Conservation (phyloP, 2,113 vertebrate species). For the Sinocyclocheilus grahami region DNA sequence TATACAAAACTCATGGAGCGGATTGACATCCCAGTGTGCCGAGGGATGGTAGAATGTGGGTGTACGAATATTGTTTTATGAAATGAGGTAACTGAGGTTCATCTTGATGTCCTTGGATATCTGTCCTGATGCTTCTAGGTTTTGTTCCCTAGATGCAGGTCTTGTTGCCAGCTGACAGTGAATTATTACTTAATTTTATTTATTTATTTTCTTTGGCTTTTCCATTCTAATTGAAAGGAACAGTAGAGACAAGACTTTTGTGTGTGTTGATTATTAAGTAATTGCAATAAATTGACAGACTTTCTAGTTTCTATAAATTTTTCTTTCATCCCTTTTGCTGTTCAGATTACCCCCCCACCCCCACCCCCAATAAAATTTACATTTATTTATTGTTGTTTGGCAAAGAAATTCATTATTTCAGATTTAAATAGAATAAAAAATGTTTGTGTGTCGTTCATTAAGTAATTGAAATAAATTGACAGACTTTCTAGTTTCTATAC, state of each 20-base stretch:
- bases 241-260: neutral
- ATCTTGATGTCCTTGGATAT: neutral
- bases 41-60: neutral
- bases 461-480: too few relatives aligned
- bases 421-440: too few relatives aligned
- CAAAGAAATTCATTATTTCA: too few relatives aligned
- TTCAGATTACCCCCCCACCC: too few relatives aligned
- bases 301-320: too few relatives aligned
- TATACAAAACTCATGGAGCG: neutral
- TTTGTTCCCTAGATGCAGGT: neutral
- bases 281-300: too few relatives aligned
- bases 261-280: too few relatives aligned
- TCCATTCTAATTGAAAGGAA: neutral
- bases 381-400: too few relatives aligned
- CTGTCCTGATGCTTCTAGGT: neutral
- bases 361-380: too few relatives aligned
- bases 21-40: neutral
- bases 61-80: slow-evolving; percentile 12
- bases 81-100: neutral
- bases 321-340: too few relatives aligned
- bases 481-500: too few relatives aligned
- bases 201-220: neutral
- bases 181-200: neutral
- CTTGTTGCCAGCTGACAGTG: neutral
- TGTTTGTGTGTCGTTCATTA: too few relatives aligned